Evolutionary conservation across 2,797 vertebrate species (phyloP).

Genomic region (Acanthiza pusilla): DNA sequence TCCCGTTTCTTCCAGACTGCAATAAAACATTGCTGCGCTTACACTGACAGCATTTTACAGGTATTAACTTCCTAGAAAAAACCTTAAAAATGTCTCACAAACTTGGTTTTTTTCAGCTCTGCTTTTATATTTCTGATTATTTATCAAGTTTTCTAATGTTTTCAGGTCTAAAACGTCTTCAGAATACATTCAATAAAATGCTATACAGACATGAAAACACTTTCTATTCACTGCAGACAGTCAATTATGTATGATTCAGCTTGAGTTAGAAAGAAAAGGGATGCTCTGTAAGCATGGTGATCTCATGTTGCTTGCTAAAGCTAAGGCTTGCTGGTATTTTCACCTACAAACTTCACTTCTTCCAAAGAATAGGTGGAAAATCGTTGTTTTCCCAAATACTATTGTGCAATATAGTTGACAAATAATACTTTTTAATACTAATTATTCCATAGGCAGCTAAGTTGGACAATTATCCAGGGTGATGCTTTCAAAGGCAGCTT

Average conservation of each 20-base stretch:
- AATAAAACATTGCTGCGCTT: not conserved
- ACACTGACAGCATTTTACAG: not conserved
- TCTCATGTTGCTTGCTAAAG: not conserved
- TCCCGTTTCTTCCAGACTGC: not conserved
- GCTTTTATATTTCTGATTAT: not conserved
- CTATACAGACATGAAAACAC: not conserved
- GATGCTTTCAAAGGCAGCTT: not conserved
- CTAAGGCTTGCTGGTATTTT: not conserved
- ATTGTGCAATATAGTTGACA: not conserved
- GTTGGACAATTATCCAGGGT: not conserved
- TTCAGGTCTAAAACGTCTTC: not conserved
- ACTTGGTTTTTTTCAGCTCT: not conserved
- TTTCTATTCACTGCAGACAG: not conserved
- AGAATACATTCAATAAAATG: not conserved
- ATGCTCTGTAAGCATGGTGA: too few species aligned
- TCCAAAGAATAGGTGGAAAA: not conserved
- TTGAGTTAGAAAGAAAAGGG: not conserved
- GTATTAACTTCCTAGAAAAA: not conserved
- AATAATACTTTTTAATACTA: not conserved
- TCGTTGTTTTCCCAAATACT: not conserved
- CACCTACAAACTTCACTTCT: not conserved
- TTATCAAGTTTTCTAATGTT: not conserved
- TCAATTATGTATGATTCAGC: not conserved
- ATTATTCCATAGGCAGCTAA: not conserved
- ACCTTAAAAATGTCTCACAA: not conserved